phyloP scores from a whole-genome alignment of 1,140 invertebrate species.

The Bacillus rossius region DNA sequence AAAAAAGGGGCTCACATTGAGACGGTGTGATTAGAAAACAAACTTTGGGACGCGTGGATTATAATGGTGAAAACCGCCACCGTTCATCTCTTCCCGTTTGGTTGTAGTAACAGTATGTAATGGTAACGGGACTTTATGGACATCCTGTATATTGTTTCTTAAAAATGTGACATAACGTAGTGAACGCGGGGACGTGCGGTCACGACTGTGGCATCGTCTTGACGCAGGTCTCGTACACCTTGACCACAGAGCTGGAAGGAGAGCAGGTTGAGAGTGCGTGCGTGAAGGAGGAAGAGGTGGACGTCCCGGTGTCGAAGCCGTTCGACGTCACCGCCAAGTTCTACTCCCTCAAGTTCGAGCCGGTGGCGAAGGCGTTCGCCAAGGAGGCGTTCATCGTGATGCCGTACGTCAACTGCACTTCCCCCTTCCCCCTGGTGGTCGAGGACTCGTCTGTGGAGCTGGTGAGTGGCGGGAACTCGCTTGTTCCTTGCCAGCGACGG shows the following conservation, averaged over 20 bases:
- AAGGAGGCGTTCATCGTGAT: slow-evolving; percentile 63
- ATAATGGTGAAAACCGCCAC: no score
- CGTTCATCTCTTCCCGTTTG: no score
- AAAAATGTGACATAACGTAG: no score
- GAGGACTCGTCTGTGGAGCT: slow-evolving; percentile 57
- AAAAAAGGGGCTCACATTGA: no score
- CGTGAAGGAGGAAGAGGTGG: slow-evolving; percentile 53
- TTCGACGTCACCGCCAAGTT: slow-evolving; percentile 64
- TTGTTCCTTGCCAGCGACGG: no score
- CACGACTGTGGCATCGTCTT: no score
- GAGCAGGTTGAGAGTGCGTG: slow-evolving; percentile 22
- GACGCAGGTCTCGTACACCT: slow-evolving; percentile 41
- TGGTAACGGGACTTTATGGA: no score
- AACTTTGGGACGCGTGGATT: no score
- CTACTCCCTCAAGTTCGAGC: slow-evolving; percentile 56
- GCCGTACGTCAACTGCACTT: slow-evolving; percentile 58
- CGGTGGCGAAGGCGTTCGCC: slow-evolving; percentile 57
- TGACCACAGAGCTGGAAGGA: slow-evolving; percentile 12
- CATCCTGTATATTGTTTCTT: no score
- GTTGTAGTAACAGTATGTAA: no score
- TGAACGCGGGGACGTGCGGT: no score
- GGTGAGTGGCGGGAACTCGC: slow-evolving; percentile 40
- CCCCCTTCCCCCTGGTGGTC: slow-evolving; percentile 63
- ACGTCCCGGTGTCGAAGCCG: slow-evolving; percentile 58
- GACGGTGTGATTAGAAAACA: no score